phyloP scores from a whole-genome alignment of 2,113 vertebrate genomes.

The Hippocampus comes region DNA sequence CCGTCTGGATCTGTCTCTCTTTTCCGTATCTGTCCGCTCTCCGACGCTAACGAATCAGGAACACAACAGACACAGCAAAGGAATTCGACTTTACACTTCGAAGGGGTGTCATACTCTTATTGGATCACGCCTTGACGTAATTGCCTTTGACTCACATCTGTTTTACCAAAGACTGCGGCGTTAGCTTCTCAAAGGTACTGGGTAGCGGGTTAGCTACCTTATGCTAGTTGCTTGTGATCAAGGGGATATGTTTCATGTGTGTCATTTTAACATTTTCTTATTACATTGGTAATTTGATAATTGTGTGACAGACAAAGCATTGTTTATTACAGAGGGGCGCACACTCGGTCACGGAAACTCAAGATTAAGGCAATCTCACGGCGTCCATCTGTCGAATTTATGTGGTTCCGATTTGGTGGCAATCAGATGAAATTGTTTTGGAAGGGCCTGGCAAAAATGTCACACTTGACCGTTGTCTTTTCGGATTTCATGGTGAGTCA shows the following conservation, averaged over 20 bases:
- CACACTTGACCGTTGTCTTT: neutral
- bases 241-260: neutral
- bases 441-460: neutral
- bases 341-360: neutral
- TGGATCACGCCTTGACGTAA: neutral
- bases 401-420: too few species aligned
- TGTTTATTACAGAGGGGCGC: too few species aligned
- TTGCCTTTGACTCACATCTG: neutral
- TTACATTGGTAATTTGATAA: too few species aligned
- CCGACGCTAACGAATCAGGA: conserved; percentile 21
- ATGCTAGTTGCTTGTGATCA: neutral
- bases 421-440: neutral
- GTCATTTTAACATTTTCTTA: neutral
- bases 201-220: neutral
- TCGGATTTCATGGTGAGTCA: neutral
- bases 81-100: neutral
- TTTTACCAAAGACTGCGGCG: neutral
- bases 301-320: too few species aligned
- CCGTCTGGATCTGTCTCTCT: conserved; percentile 12
- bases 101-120: neutral
- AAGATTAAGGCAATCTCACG: neutral
- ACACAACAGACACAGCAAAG: conserved; percentile 1
- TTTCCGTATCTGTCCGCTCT: conserved; percentile 14
- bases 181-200: neutral
- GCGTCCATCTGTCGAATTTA: too few species aligned